phyloP scores from a whole-genome alignment of 2,888 invertebrate species.

The Spialia ferax region DNA sequence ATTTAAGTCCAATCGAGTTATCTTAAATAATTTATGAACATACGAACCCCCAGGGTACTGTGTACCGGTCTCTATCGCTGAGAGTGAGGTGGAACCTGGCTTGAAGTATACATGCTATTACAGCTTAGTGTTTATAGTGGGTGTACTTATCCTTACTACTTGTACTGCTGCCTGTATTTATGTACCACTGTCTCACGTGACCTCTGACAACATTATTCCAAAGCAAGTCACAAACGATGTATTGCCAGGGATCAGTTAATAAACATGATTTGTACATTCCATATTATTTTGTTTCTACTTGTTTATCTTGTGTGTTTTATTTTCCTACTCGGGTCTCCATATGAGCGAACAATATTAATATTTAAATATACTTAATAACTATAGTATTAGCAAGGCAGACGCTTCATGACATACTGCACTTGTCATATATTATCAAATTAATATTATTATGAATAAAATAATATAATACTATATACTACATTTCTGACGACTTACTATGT shows the following conservation, averaged over 20 bases:
- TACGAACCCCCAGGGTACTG: conserved; percentile 76
- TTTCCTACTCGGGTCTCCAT: conserved; percentile 73
- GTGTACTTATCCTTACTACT: conserved; percentile 66
- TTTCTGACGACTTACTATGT: conserved; percentile 79
- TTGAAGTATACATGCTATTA: conserved; percentile 67
- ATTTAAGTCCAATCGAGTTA: conserved; percentile 85
- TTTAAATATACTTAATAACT: conserved; percentile 51
- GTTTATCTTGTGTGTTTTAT: conserved; percentile 80
- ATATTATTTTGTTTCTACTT: conserved; percentile 90
- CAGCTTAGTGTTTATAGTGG: conserved; percentile 80
- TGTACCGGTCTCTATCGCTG: conserved; percentile 73
- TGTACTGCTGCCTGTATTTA: conserved; percentile 62
- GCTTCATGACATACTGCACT: conserved; percentile 70
- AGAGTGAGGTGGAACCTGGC: conserved; percentile 77
- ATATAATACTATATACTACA: conserved; percentile 63
- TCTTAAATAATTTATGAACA: conserved; percentile 81
- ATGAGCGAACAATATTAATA: conserved; percentile 61
- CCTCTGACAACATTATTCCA: conserved; percentile 58
- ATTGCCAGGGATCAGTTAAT: conserved; percentile 89
- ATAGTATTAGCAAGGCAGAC: conserved; percentile 61
- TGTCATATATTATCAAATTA: conserved; percentile 67
- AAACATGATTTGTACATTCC: conserved; percentile 94
- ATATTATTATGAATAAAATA: conserved; percentile 47
- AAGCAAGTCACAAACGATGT: conserved; percentile 81
- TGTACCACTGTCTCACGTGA: conserved; percentile 61